Percentiles rank a stretch among this genome's conserved stretches.
phyloP scores from a whole-genome alignment of 23 tunicate species.

The Halocynthia aurantium region DNA sequence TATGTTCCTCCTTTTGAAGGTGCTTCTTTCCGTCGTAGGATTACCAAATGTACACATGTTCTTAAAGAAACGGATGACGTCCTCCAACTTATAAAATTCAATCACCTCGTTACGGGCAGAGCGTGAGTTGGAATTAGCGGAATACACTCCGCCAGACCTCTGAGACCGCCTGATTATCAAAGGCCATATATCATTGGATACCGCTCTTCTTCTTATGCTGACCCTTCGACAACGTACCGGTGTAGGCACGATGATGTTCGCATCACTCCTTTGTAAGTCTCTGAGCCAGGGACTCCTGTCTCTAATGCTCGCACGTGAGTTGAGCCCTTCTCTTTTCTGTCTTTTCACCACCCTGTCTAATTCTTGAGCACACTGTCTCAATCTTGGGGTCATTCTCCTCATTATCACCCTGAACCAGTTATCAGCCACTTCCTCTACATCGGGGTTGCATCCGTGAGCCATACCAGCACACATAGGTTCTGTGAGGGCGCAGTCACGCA shows the following conservation, averaged over 20 bases:
- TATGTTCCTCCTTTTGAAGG: not conserved
- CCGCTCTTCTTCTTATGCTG: slow-evolving; percentile 19
- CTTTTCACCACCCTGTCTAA: not conserved
- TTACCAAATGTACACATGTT: slow-evolving; percentile 36
- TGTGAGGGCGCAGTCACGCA: slow-evolving; percentile 21
- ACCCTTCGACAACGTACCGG: slow-evolving; percentile 14
- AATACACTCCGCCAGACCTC: slow-evolving; percentile 35
- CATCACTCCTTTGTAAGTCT: not conserved
- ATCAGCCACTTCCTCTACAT: slow-evolving; percentile 23
- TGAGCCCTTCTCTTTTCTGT: not conserved
- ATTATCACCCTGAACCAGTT: slow-evolving; percentile 33
- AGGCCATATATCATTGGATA: slow-evolving; percentile 34
- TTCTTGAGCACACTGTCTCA: slow-evolving; percentile 18
- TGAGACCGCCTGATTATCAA: slow-evolving; percentile 20
- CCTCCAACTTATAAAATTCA: slow-evolving; percentile 15
- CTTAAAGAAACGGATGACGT: slow-evolving; percentile 28
- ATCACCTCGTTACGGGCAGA: slow-evolving; percentile 12
- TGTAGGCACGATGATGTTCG: slow-evolving; percentile 10
- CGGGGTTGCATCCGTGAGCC: slow-evolving; percentile 40
- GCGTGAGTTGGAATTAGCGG: not conserved
- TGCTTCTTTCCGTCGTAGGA: not conserved
- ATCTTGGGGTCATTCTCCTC: slow-evolving; percentile 8
- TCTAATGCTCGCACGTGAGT: not conserved
- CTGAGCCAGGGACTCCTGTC: not conserved
- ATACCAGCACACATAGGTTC: slow-evolving; percentile 26